Base-by-base conservation (phyloP, 2,113 vertebrate species). In the Thymallus thymallus region DNA sequence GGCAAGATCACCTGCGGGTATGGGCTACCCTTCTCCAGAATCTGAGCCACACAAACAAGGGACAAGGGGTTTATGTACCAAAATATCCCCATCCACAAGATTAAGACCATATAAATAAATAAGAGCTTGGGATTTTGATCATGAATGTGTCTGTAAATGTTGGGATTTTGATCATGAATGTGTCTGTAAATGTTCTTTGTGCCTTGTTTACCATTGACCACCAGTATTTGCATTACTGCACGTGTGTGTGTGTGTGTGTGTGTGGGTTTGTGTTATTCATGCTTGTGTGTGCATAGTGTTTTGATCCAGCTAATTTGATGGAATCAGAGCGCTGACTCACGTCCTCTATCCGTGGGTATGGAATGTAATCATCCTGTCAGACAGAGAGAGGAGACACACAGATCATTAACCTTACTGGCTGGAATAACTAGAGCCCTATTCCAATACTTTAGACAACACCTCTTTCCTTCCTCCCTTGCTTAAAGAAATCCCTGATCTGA, bases 1-100 rank as follows among this genome's bases (percentile, higher is more conserved):
- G 97, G 97, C 83, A 98, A 91, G 77, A 99, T 94, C 76, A 99
- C 96, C 86, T 98, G 96, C 24, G 97, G 97, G 79, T 95, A 99
- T 0, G 97, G 97, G 41, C 95, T 93, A 30, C 96, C 95, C 78
- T 96, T 94, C 74, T 93, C 94, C 84, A 99, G 88, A 58, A 99
- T 95, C 97, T 99, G 76, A 67, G n/a, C 48, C 48, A 18, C 48
- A 14, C 14, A 14, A 14, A 3, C n/a, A 3, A 46, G 23, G 51
- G 6, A 20, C 69, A 16, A 30, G 24, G 35, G 9, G 35, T 41
- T 41, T 10, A 10, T 3, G 35, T 41, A 41, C 35, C 2, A 41
- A 18, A 30, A 69, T 23, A n/a, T 45, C 41, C 16, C 13, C 16
- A 18, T 18, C 14, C 48, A 18, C 0, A 18, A 16, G 48, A 18